These are phyloP conservation scores for Brachypodius melanocephalos DNA, from an alignment of 2,113 vertebrate genomes.

Conservation along the genomic window DNA sequence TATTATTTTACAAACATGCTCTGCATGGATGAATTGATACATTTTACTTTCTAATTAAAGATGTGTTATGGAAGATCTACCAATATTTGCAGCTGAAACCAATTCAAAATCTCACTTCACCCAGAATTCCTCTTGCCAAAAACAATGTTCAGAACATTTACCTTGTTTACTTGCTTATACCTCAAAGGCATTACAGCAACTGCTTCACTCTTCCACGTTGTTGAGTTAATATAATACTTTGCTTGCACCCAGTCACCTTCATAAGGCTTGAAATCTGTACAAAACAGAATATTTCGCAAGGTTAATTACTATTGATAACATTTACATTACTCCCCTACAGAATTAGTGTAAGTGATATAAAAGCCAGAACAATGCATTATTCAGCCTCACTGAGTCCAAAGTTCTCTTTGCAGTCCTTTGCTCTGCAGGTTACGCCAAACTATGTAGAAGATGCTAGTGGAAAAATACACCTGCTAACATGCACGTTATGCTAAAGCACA, in stretches of 20 bases:
- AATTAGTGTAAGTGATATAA: neutral
- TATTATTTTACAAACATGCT: neutral
- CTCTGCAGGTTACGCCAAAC: neutral
- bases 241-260: slow-evolving; percentile 94
- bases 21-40: neutral
- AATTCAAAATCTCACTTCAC: neutral
- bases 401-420: neutral
- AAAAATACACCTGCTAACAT: neutral
- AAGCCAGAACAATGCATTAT: neutral
- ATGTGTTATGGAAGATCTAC: neutral
- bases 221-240: slow-evolving; percentile 81
- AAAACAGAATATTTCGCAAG: neutral
- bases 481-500: neutral
- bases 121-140: neutral
- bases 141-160: slow-evolving; percentile 4
- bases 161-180: slow-evolving; percentile 84
- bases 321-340: neutral
- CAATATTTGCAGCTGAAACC: neutral
- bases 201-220: slow-evolving; percentile 83
- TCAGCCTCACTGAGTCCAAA: neutral
- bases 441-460: fast-evolving
- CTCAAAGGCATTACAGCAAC: slow-evolving; percentile 84
- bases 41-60: neutral
- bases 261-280: slow-evolving; percentile 83
- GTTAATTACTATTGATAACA: neutral